Conservation (phyloP, 2,113 vertebrate species). For the Misgurnus anguillicaudatus region DNA sequence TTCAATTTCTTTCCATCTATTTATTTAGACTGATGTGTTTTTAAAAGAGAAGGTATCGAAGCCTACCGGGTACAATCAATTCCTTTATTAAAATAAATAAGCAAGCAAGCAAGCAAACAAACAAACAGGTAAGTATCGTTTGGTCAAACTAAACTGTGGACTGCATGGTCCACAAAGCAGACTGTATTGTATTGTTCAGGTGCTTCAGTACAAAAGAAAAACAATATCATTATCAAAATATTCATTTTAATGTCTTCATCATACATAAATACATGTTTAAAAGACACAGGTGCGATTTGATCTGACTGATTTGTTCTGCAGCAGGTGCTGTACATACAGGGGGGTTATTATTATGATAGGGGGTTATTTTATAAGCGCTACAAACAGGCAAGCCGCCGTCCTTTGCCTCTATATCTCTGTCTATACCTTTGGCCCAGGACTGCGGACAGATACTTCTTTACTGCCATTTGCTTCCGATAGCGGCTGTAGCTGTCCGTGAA, state of each 20-base stretch:
- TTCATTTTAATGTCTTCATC: constrained; percentile 94
- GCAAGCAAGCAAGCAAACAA: constrained; percentile 38
- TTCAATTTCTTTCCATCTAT: constrained; percentile 92
- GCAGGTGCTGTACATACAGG: constrained; percentile 79
- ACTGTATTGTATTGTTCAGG: constrained; percentile 90
- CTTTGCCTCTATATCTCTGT: constrained; percentile 99
- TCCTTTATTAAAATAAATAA: constrained; percentile 64
- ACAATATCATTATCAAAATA: constrained; percentile 99
- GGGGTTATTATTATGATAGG: constrained; percentile 58
- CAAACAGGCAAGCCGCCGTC: constrained; percentile 95
- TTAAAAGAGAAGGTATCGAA: constrained; percentile 91
- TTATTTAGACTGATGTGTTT: constrained; percentile 80
- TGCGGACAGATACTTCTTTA: constrained; percentile 98
- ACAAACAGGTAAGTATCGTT: constrained; percentile 71
- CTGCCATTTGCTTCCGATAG: constrained; percentile 99
- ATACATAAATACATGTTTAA: constrained; percentile 99
- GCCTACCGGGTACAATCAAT: constrained; percentile 79
- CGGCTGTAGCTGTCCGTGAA: constrained; percentile 99
- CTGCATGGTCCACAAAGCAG: constrained; percentile 87
- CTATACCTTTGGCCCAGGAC: constrained; percentile 99
- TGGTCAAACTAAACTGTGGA: constrained; percentile 80
- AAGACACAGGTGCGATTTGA: constrained; percentile 86
- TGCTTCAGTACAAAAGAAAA: constrained; percentile 97
- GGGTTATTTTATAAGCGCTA: constrained; percentile 78
- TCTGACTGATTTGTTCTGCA: constrained; percentile 82